Percentiles rank a stretch among this genome's conserved stretches.
phyloP scores from a whole-genome alignment of 1,140 invertebrate genomes.

The Glossosoma conforme region DNA sequence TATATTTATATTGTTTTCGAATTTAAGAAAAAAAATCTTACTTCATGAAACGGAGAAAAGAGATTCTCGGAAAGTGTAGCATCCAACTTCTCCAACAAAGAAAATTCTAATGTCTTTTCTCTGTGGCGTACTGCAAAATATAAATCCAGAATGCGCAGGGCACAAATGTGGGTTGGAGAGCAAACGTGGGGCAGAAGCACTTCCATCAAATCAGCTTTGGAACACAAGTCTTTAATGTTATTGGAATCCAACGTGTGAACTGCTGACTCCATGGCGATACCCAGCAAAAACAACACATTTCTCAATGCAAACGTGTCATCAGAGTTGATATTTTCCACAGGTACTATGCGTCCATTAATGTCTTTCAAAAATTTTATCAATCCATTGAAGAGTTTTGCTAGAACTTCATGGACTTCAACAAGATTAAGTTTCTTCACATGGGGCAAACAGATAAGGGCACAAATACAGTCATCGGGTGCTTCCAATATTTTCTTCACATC shows the following conservation, averaged over 20 bases:
- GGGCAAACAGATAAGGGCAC: slow-evolving; percentile 55
- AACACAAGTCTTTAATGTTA: slow-evolving; percentile 44
- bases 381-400: slow-evolving; percentile 36
- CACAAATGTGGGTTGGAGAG: slow-evolving; percentile 42
- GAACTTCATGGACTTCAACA: slow-evolving; percentile 34
- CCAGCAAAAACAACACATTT: slow-evolving; percentile 49
- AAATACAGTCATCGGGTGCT: slow-evolving; percentile 47
- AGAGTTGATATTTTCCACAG: slow-evolving; percentile 1
- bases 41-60: slow-evolving; percentile 59
- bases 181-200: slow-evolving; percentile 39
- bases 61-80: slow-evolving; percentile 52
- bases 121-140: slow-evolving; percentile 48
- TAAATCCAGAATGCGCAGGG: slow-evolving; percentile 49
- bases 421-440: slow-evolving; percentile 52
- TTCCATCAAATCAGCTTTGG: slow-evolving; percentile 38
- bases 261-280: slow-evolving; percentile 51
- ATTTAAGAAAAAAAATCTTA: slow-evolving; percentile 39
- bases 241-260: slow-evolving; percentile 51
- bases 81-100: slow-evolving; percentile 50
- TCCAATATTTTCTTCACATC: slow-evolving; percentile 40
- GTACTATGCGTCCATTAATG: background rate
- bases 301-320: slow-evolving; percentile 28
- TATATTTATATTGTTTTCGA: slow-evolving; percentile 4
- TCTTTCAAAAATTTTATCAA: slow-evolving; percentile 24
- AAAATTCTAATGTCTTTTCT: slow-evolving; percentile 42